Percentiles rank a stretch among this genome's conserved stretches.
phyloP scores from a whole-genome alignment of 2,888 invertebrate genomes.

The Nycteola revayana region DNA sequence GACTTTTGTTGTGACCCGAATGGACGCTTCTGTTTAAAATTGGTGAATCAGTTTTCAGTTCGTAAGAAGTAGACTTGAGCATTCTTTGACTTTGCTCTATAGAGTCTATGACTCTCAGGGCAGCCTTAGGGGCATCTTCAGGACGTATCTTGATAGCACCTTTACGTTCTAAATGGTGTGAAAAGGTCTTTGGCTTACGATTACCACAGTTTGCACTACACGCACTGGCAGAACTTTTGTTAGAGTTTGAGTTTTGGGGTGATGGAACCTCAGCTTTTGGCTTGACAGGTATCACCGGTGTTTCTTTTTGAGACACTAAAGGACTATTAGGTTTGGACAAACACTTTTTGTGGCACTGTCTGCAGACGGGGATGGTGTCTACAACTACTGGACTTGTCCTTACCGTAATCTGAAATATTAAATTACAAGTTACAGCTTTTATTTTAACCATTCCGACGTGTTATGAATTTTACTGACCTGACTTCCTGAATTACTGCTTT shows the following conservation, averaged over 20 bases:
- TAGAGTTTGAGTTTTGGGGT: constrained; percentile 65
- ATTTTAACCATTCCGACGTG: not conserved
- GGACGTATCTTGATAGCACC: constrained; percentile 75
- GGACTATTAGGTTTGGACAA: constrained; percentile 82
- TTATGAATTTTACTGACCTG: constrained; percentile 80
- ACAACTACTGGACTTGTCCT: constrained; percentile 88
- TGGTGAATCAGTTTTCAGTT: constrained; percentile 71
- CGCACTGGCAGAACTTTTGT: constrained; percentile 62
- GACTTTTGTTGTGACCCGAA: constrained; percentile 63
- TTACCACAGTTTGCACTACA: constrained; percentile 70
- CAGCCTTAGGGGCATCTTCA: constrained; percentile 72
- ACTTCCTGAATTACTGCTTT: constrained; percentile 89
- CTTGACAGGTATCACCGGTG: constrained; percentile 51
- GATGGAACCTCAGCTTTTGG: constrained; percentile 59
- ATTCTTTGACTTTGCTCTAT: constrained; percentile 76
- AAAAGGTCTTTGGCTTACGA: constrained; percentile 62
- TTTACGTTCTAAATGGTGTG: constrained; percentile 72
- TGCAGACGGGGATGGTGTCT: constrained; percentile 88
- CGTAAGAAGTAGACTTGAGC: constrained; percentile 76
- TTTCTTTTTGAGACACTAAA: constrained; percentile 70
- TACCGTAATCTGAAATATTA: constrained; percentile 85
- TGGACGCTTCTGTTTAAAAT: constrained; percentile 57
- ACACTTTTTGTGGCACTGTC: constrained; percentile 90
- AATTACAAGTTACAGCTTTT: not conserved
- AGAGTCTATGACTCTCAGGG: constrained; percentile 73